Percentiles rank a stretch among this genome's conserved stretches.
Evolutionary conservation across 1,140 invertebrate species (phyloP).

Genomic region (Ridgeia piscesae): DNA sequence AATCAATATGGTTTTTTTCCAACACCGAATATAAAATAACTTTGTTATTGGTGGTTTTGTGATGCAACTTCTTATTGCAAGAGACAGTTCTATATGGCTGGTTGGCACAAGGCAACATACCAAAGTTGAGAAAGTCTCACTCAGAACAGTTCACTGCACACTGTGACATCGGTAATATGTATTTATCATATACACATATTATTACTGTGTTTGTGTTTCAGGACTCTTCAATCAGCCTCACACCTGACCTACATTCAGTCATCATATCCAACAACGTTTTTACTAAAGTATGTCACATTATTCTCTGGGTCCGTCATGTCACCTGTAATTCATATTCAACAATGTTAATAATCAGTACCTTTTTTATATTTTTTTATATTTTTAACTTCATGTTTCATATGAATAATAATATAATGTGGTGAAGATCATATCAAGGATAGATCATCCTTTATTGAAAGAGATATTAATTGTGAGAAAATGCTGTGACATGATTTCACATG

Average conservation of each 20-base stretch:
- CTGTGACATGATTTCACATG: background rate
- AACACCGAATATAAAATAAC: too few relatives aligned
- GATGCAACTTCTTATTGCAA: too few relatives aligned
- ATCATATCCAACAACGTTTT: slow-evolving; percentile 60
- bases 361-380: background rate
- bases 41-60: too few relatives aligned
- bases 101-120: background rate
- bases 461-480: background rate
- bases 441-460: background rate
- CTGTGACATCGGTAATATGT: background rate
- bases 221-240: slow-evolving; percentile 36
- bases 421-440: too few relatives aligned
- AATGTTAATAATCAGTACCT: background rate
- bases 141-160: background rate
- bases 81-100: background rate
- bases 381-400: background rate
- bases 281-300: background rate
- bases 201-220: slow-evolving; percentile 25
- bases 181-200: background rate
- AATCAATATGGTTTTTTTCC: too few relatives aligned
- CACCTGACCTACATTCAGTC: slow-evolving; percentile 55
- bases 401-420: background rate
- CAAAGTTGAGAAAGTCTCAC: background rate
- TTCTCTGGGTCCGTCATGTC: slow-evolving; percentile 21
- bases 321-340: slow-evolving; percentile 49